These are phyloP conservation scores for Drosophila seguyi DNA, from an alignment of 1,140 invertebrate species.

Conservation along the genomic window DNA sequence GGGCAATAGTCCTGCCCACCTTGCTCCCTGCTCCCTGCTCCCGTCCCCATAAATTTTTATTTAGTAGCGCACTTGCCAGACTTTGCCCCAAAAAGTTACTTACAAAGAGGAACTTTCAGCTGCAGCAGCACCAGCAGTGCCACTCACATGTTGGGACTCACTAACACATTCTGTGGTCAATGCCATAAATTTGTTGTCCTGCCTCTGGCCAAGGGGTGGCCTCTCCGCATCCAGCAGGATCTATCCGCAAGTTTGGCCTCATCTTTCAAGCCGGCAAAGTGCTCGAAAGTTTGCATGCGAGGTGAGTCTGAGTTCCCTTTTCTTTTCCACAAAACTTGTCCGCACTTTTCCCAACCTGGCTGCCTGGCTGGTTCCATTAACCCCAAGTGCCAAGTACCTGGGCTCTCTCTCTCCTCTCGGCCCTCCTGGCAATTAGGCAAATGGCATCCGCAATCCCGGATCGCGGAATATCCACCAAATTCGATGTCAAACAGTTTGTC, in stretches of 20 bases:
- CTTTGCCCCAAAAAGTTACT: constrained; percentile 70
- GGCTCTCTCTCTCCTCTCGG: too few relatives aligned
- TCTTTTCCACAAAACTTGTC: constrained; percentile 45
- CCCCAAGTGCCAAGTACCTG: constrained; percentile 27
- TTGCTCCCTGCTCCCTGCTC: not conserved
- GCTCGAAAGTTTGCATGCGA: constrained; percentile 54
- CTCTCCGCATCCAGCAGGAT: constrained; percentile 5
- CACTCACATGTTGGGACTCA: constrained; percentile 46
- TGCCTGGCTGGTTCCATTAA: constrained; percentile 38
- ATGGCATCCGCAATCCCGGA: constrained; percentile 26
- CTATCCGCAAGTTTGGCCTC: constrained; percentile 45
- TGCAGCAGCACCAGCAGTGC: constrained; percentile 35
- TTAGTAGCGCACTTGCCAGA: constrained; percentile 68
- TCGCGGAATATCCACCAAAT: constrained; percentile 23
- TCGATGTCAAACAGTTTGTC: constrained; percentile 48
- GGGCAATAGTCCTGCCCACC: constrained; percentile 53
- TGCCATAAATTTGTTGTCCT: constrained; percentile 66
- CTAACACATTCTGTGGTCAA: constrained; percentile 58
- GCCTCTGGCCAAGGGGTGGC: constrained; percentile 37
- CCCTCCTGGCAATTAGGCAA: constrained; percentile 35
- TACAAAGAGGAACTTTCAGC: constrained; percentile 69
- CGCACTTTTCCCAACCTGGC: constrained; percentile 25
- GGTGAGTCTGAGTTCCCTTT: constrained; percentile 38
- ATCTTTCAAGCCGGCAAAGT: constrained; percentile 56
- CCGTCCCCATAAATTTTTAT: constrained; percentile 72